Conservation (phyloP, 1,140 invertebrate species). For the Drosophila hydei region DNA sequence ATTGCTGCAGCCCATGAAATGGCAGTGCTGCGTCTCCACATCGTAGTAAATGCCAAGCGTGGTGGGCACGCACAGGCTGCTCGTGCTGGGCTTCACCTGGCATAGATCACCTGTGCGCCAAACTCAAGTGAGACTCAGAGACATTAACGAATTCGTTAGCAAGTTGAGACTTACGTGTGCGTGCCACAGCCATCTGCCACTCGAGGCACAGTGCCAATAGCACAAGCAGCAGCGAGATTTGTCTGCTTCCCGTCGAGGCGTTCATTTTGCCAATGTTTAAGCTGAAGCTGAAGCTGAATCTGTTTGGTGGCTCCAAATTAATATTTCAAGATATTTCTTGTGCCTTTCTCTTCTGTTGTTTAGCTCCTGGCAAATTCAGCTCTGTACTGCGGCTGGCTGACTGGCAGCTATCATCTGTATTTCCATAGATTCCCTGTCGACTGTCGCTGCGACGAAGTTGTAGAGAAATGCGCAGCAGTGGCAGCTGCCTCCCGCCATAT, state of each 20-base stretch:
- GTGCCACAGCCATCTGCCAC: slow-evolving; percentile 34
- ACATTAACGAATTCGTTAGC: background rate
- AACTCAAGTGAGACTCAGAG: background rate
- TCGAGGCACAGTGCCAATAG: slow-evolving; percentile 42
- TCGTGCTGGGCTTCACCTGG: slow-evolving; percentile 62
- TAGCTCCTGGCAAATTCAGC: slow-evolving; percentile 45
- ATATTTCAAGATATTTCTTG: background rate
- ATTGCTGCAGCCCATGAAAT: slow-evolving; percentile 66
- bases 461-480: slow-evolving; percentile 70
- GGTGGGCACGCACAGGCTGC: slow-evolving; percentile 55
- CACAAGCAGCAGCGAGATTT: slow-evolving; percentile 32
- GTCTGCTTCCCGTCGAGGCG: slow-evolving; percentile 9
- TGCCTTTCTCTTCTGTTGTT: background rate
- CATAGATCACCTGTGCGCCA: slow-evolving; percentile 64
- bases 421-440: slow-evolving; percentile 44
- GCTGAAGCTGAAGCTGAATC: background rate
- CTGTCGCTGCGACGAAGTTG: slow-evolving; percentile 52
- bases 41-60: slow-evolving; percentile 75
- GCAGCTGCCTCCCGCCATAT: slow-evolving; percentile 59
- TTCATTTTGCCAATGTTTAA: slow-evolving; percentile 44
- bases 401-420: slow-evolving; percentile 44
- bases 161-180: slow-evolving; percentile 49
- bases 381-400: slow-evolving; percentile 54
- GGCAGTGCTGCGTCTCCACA: slow-evolving; percentile 69
- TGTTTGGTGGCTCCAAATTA: background rate